These are phyloP conservation scores for Pelobates cultripes DNA, from an alignment of 2,797 vertebrate genomes.

Conservation along the genomic window DNA sequence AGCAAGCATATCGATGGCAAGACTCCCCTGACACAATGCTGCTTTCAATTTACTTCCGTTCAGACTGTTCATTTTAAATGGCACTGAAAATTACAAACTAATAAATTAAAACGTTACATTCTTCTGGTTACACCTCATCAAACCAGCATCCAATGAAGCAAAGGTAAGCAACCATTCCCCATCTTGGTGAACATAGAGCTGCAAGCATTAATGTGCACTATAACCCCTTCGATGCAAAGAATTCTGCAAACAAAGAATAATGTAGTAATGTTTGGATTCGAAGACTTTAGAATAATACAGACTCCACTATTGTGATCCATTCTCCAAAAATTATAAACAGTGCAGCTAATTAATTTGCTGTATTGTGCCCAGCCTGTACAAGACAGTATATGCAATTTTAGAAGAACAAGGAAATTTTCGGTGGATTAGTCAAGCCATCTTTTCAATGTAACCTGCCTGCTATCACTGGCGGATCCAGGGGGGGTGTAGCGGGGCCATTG, in stretches of 20 bases:
- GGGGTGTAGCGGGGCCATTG: too few species aligned
- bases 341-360: neutral
- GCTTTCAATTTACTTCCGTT: conserved; percentile 52
- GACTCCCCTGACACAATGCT: conserved; percentile 44
- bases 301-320: neutral
- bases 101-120: conserved; percentile 49
- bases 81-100: conserved; percentile 52
- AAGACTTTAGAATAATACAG: neutral
- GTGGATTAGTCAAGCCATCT: neutral
- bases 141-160: conserved; percentile 33
- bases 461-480: too few species aligned
- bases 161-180: conserved; percentile 5
- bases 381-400: neutral
- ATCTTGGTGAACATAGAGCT: neutral
- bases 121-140: conserved; percentile 50
- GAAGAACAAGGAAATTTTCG: neutral
- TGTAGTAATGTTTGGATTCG: neutral
- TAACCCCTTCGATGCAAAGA: neutral
- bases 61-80: conserved; percentile 50
- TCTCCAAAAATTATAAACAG: neutral
- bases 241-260: neutral
- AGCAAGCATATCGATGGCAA: conserved; percentile 51
- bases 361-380: neutral
- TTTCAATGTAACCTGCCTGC: neutral
- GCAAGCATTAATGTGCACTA: neutral